Evolutionary conservation across 2,888 invertebrate species (phyloP).

Genomic region (Steromphala cineraria): DNA sequence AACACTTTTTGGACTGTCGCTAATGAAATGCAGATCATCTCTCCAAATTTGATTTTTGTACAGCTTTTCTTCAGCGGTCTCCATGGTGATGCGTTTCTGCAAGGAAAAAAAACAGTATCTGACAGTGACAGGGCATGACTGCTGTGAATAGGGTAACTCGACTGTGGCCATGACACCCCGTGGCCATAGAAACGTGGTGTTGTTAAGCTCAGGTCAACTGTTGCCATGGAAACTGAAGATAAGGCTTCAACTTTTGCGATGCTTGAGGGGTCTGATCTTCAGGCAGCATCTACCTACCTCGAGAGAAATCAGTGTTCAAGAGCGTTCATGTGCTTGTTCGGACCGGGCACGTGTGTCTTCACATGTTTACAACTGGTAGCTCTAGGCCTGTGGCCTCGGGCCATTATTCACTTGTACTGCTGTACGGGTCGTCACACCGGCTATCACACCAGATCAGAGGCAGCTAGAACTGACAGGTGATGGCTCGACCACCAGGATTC

Average conservation of each 20-base stretch:
- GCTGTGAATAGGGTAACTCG: slow-evolving; percentile 1
- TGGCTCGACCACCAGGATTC: too few relatives aligned
- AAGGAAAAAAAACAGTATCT: too few relatives aligned
- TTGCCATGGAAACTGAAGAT: slow-evolving; percentile 8
- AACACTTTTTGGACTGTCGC: slow-evolving; percentile 9
- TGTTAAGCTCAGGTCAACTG: slow-evolving; percentile 10
- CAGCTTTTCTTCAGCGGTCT: background rate
- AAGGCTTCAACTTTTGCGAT: background rate
- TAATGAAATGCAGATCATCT: background rate
- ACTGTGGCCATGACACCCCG: background rate
- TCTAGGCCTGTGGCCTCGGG: too few relatives aligned
- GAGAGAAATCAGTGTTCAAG: background rate
- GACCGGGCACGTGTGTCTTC: too few relatives aligned
- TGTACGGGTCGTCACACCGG: too few relatives aligned
- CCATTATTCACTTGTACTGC: too few relatives aligned
- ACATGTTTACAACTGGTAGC: too few relatives aligned
- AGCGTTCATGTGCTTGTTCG: too few relatives aligned
- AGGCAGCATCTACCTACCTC: background rate
- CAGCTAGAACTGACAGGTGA: background rate
- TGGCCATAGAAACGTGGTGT: background rate
- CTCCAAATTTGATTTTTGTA: background rate
- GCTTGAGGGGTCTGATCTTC: background rate
- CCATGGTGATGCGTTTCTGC: background rate
- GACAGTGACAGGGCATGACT: background rate
- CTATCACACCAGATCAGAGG: too few relatives aligned